These are phyloP conservation scores for Diglossa cyanea DNA, from an alignment of 2,797 vertebrate species.

Conservation along the genomic window DNA sequence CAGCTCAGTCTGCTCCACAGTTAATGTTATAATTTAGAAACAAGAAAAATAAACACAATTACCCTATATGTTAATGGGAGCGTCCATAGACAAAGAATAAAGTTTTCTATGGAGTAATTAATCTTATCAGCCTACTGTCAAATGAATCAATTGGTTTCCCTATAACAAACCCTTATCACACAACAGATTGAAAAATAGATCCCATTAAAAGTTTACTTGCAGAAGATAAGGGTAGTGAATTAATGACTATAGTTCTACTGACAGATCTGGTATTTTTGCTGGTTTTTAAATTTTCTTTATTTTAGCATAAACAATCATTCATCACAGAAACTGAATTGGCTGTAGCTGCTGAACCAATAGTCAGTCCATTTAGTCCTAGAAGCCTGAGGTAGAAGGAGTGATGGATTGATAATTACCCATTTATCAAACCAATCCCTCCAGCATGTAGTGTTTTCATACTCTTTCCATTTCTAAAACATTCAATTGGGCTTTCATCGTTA, in stretches of 20 bases:
- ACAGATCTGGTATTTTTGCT: neutral
- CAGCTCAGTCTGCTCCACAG: neutral
- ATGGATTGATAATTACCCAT: neutral
- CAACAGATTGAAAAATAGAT: neutral
- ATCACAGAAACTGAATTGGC: neutral
- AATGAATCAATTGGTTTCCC: neutral
- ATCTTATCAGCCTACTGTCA: neutral
- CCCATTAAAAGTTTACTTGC: neutral
- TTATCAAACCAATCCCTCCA: neutral
- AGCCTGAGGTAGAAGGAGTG: neutral
- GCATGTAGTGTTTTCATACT: neutral
- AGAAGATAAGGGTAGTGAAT: neutral
- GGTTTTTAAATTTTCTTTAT: neutral
- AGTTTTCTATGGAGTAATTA: neutral
- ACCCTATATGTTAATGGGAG: neutral
- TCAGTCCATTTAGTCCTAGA: neutral
- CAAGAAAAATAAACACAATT: neutral
- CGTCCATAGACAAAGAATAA: neutral
- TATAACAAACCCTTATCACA: neutral
- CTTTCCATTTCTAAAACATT: neutral
- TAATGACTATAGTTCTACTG: neutral
- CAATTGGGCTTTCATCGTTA: neutral
- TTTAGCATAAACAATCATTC: neutral
- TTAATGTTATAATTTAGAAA: neutral
- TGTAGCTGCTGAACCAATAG: neutral